A percentile compares a stretch with the other conserved stretches of the same genome.
These are phyloP conservation scores for Dromas ardeola DNA, from an alignment of 2,113 vertebrate species.

Conservation along the genomic window DNA sequence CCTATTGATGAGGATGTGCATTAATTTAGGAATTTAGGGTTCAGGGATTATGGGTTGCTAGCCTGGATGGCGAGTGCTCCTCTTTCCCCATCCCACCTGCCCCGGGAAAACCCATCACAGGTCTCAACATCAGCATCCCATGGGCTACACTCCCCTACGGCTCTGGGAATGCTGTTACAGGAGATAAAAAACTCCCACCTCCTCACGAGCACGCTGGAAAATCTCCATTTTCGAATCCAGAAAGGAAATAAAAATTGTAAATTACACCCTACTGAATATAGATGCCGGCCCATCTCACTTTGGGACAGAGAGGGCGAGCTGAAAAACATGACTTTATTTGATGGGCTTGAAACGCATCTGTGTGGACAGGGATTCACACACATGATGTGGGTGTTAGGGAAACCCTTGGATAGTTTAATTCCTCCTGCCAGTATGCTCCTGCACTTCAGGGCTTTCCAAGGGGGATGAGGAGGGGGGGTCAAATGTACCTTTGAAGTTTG, in stretches of 20 bases:
- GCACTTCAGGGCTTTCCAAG: neutral
- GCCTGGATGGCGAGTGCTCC: neutral
- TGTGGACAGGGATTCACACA: too few relatives aligned
- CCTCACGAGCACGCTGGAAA: neutral
- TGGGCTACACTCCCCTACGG: accelerated
- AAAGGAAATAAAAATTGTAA: neutral
- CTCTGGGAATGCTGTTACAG: neutral
- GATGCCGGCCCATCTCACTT: neutral
- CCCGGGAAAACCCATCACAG: neutral
- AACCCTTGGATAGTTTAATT: neutral
- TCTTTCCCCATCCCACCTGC: neutral
- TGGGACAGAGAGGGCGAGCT: neutral
- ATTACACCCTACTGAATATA: neutral
- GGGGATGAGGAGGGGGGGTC: neutral
- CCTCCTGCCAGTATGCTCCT: neutral
- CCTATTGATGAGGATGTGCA: neutral
- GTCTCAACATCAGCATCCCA: neutral
- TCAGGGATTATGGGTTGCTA: neutral
- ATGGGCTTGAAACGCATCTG: too few relatives aligned
- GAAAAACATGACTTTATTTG: neutral
- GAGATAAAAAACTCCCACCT: neutral
- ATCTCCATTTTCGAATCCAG: neutral
- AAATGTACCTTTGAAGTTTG: neutral
- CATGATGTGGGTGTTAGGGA: accelerated
- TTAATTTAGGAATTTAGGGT: neutral